A percentile compares a stretch with the other conserved stretches of the same genome.
Conservation (phyloP, 2,888 invertebrate genomes). For the Oscheius sp. region DNA sequence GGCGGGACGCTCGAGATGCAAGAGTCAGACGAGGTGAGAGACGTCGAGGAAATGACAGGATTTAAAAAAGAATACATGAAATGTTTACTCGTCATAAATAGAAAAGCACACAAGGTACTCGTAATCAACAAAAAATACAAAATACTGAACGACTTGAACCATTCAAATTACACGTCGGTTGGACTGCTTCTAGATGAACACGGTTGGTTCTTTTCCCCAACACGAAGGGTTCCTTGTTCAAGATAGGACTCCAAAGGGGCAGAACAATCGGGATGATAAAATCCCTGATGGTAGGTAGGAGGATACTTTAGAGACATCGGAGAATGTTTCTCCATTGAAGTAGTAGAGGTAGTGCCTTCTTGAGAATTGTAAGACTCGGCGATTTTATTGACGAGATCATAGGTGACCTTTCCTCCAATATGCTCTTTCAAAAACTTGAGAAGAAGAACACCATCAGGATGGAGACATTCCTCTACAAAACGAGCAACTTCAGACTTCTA, state of each 20-base stretch:
- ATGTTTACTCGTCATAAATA: not conserved
- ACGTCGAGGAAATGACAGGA: too few species aligned
- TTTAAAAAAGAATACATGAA: too few species aligned
- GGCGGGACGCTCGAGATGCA: too few species aligned
- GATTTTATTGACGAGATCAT: conserved; percentile 51
- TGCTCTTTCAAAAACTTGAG: conserved; percentile 61
- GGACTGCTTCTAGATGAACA: conserved; percentile 26
- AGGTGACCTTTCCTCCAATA: conserved; percentile 58
- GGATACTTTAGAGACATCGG: conserved; percentile 20
- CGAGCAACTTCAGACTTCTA: conserved; percentile 3
- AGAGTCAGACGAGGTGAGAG: too few species aligned
- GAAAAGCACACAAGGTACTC: conserved; percentile 10
- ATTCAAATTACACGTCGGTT: conserved; percentile 26
- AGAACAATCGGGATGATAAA: conserved; percentile 3
- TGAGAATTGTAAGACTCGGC: conserved; percentile 37
- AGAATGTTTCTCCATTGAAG: conserved; percentile 4
- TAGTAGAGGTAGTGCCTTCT: not conserved
- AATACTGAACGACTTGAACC: conserved; percentile 3
- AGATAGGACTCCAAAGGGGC: conserved; percentile 17
- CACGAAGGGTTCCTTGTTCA: conserved; percentile 30
- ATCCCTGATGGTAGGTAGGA: conserved; percentile 15
- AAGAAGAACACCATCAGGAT: conserved; percentile 63
- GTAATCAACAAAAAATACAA: not conserved
- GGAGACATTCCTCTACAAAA: conserved; percentile 41
- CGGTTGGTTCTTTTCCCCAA: conserved; percentile 17